Evolutionary conservation across 30 jellyfish, hydroid and myxozoan species (phyloP).

Genomic region (Chironex yamaguchii): DNA sequence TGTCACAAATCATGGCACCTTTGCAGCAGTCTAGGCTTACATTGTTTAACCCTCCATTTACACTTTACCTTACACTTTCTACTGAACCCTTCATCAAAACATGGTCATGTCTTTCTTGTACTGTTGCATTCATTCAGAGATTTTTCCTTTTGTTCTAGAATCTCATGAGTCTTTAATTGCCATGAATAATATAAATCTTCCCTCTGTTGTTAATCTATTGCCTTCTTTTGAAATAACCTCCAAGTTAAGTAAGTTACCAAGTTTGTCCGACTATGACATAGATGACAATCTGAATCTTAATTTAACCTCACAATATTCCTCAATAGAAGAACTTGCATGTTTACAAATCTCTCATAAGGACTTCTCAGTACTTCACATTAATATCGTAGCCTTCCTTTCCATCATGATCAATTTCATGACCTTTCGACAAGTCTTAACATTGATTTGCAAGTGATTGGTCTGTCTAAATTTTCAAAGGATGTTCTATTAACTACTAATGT

Average conservation of each 20-base stretch:
- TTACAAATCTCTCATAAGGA: conserved; percentile 4
- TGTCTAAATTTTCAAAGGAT: conserved; percentile 14
- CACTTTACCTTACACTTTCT: too few species aligned
- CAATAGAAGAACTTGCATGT: conserved; percentile 34
- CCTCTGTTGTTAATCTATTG: too few species aligned
- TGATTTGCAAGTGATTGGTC: conserved; percentile 12
- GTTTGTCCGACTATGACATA: conserved; percentile 35
- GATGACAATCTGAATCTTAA: conserved; percentile 41
- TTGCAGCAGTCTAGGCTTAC: not conserved
- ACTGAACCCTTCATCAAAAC: too few species aligned
- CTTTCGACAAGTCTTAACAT: not conserved
- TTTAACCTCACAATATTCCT: conserved; percentile 12
- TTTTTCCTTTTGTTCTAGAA: too few species aligned
- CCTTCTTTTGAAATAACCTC: conserved; percentile 41
- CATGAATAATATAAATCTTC: too few species aligned
- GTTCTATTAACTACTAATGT: too few species aligned
- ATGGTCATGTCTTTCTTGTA: too few species aligned
- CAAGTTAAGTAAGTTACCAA: conserved; percentile 22
- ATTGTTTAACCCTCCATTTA: not conserved
- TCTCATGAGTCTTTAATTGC: too few species aligned
- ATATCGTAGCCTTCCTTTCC: conserved; percentile 10
- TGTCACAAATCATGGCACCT: not conserved
- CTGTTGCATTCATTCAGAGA: too few species aligned
- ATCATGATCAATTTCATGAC: conserved; percentile 8
- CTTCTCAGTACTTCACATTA: not conserved